Base-by-base conservation (phyloP, 2,113 vertebrate genomes). In the Labrus mixtus region DNA sequence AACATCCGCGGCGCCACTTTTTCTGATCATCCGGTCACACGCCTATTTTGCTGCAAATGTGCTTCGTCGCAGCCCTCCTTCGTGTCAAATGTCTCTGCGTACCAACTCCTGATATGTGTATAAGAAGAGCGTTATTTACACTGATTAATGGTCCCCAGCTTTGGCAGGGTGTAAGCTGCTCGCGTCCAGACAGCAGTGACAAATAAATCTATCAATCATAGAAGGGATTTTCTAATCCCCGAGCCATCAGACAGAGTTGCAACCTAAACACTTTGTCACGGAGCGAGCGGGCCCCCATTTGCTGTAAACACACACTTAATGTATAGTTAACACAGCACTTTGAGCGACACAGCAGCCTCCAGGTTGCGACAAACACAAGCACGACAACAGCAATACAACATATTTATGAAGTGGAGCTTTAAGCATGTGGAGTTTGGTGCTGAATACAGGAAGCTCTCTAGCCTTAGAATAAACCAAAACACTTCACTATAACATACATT, bases 171-270 rank as follows among this genome's bases (percentile, higher is more conserved):
- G 81, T 84, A 87, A 90, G 89, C 88, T 51, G 85, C 81, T 85
- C 17, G 78, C 73, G 69, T 85, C 82, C 90, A 84, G 87, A 89
- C 89, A 92, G 79, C 85, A 54, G 45, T 88, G 91, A 91, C 91
- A 94, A 94, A 95, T 95, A 92, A 90, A 93, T 92, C 93, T 87
- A 95, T 94, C 94, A 93, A 94, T 94, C 93, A 93, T 89, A 76
- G 29, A 23, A 19, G 80, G 78, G 83, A 75, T 89, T 91, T 91
- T 92, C 84, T 90, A 92, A 93, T 93, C 93, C 91, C 87, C 3
- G 68, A 83, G 83, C 87, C 90, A 91, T 94, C 89, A 91, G 57
- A 62, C 84, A 63, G 87, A 90, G 87, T 79, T 91, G 89, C 91
- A 91, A 86, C 87, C 87, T 90, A 86, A 93, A 91, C 91, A 91